Conservation (phyloP, 2,797 vertebrate genomes). For the Rhinella marina region DNA sequence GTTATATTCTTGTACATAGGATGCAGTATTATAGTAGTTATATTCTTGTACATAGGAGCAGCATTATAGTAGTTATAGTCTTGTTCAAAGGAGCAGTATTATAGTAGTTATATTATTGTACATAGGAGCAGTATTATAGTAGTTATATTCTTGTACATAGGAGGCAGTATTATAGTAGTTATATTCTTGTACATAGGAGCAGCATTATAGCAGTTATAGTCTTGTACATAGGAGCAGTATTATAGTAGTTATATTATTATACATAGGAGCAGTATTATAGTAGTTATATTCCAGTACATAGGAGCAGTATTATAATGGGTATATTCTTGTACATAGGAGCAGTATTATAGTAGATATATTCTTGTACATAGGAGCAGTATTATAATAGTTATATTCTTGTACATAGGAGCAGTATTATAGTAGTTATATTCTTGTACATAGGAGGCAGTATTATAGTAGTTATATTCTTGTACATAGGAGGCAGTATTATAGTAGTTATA, state of each 20-base stretch:
- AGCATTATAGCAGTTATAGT: background rate
- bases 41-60: background rate
- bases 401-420: constrained; percentile 13
- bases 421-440: constrained; percentile 12
- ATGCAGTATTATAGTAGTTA: background rate
- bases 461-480: constrained; percentile 1
- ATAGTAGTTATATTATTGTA: background rate
- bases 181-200: background rate
- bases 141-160: background rate
- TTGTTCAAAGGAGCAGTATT: background rate
- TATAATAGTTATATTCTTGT: background rate
- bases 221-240: background rate
- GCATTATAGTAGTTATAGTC: constrained; percentile 2
- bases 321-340: background rate
- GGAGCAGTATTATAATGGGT: background rate
- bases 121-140: background rate
- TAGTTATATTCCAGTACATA: background rate
- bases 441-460: constrained; percentile 2
- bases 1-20: constrained; percentile 4
- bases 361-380: constrained; percentile 3
- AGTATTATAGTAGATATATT: constrained; percentile 8
- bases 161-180: background rate
- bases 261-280: constrained; percentile 1
- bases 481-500: constrained; percentile 3
- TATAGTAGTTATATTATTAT: background rate